These are phyloP conservation scores for Chelon labrosus DNA, from an alignment of 2,797 vertebrate species.

Conservation along the genomic window DNA sequence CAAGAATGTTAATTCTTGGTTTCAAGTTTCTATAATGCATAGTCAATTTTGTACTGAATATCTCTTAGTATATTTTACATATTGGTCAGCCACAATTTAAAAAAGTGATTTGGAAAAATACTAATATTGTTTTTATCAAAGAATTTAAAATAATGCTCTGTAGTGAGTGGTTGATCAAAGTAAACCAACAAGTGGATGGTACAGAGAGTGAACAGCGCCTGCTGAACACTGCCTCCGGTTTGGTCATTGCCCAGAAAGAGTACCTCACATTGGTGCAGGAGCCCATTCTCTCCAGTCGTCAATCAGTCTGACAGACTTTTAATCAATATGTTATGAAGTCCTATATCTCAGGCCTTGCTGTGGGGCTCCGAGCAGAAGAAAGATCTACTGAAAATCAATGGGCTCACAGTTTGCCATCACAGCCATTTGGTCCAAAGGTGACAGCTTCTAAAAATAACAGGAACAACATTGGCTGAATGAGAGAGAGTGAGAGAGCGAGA, in stretches of 20 bases:
- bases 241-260: conserved; percentile 6
- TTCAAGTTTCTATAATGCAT: too few species aligned
- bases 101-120: too few species aligned
- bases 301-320: conserved; percentile 54
- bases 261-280: conserved; percentile 18
- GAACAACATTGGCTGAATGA: neutral
- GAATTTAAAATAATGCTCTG: too few species aligned
- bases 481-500: neutral
- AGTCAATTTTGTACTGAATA: too few species aligned
- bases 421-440: conserved; percentile 15
- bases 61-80: too few species aligned
- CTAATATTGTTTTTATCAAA: too few species aligned
- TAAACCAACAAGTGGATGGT: neutral
- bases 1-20: too few species aligned
- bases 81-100: too few species aligned
- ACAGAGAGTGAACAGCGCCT: neutral
- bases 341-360: conserved; percentile 56
- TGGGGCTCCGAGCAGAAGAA: conserved; percentile 36
- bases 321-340: conserved; percentile 67
- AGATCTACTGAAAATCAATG: conserved; percentile 64
- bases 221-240: neutral
- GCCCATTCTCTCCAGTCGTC: conserved; percentile 37
- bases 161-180: too few species aligned
- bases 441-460: conserved; percentile 28
- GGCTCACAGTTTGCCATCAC: conserved; percentile 33